These are phyloP conservation scores for Andrena minutula DNA, from an alignment of 2,888 invertebrate genomes.

Conservation along the genomic window DNA sequence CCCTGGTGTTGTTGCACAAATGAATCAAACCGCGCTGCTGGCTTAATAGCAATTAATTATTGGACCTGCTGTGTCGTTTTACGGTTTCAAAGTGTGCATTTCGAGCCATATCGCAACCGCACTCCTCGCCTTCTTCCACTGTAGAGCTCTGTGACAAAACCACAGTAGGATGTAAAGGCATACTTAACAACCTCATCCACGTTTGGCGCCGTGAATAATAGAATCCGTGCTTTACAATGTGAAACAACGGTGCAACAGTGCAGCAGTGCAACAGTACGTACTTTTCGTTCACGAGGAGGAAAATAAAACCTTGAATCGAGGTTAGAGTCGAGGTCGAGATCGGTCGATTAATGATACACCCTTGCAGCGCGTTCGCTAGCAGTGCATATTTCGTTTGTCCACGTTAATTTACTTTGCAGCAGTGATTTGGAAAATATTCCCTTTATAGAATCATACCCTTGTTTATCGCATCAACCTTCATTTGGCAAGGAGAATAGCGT, in stretches of 20 bases:
- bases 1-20: not conserved
- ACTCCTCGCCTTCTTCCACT: not conserved
- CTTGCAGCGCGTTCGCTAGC: not conserved
- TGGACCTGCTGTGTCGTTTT: slow-evolving; percentile 6
- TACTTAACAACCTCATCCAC: slow-evolving; percentile 27
- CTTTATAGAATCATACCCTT: no score
- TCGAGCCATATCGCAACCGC: not conserved
- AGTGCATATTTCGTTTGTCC: no score
- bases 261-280: slow-evolving; percentile 3
- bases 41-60: slow-evolving; percentile 35
- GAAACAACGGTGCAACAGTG: not conserved
- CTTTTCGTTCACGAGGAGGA: slow-evolving; percentile 26
- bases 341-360: slow-evolving; percentile 50
- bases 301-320: slow-evolving; percentile 48
- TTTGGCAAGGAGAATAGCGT: not conserved
- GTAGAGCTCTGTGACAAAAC: slow-evolving; percentile 14
- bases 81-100: not conserved
- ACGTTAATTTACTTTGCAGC: no score
- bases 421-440: no score
- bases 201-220: slow-evolving; percentile 39
- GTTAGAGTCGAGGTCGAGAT: slow-evolving; percentile 55
- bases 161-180: slow-evolving; percentile 16
- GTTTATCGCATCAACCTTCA: not conserved
- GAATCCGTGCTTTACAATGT: slow-evolving; percentile 28
- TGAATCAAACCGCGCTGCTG: not conserved